A percentile compares a stretch with the other conserved stretches of the same genome.
Evolutionary conservation across 2,888 invertebrate genomes (phyloP).

Genomic region (Idaea aversata): DNA sequence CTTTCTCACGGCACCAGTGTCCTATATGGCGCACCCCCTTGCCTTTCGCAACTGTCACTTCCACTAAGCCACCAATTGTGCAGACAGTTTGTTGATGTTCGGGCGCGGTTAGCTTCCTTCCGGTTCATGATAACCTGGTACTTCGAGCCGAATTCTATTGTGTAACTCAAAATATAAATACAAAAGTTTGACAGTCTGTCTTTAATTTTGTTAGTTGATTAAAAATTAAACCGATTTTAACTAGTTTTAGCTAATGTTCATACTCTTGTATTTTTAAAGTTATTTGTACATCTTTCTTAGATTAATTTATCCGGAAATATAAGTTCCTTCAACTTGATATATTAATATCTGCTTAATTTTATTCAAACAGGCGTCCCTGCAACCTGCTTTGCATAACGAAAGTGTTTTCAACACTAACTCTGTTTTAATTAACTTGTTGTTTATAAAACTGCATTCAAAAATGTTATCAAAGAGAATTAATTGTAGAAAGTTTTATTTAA

Average conservation of each 20-base stretch:
- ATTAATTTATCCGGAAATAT: neutral
- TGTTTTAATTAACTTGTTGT: neutral
- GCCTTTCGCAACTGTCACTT: constrained; percentile 42
- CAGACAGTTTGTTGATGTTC: constrained; percentile 27
- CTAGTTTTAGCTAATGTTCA: no score
- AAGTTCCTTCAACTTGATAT: neutral
- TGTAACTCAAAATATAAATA: neutral
- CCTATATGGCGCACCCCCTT: constrained; percentile 39
- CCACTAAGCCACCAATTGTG: constrained; percentile 31
- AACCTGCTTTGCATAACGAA: neutral
- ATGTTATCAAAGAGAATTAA: neutral
- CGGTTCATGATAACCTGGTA: constrained; percentile 26
- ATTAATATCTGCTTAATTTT: neutral
- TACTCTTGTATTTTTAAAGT: no score
- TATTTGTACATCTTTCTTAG: no score
- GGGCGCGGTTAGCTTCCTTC: constrained; percentile 39
- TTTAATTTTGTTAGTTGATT: neutral
- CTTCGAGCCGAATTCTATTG: constrained; percentile 12
- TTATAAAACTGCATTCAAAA: neutral
- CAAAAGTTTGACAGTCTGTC: neutral
- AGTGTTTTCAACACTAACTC: neutral
- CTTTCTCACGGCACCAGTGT: constrained; percentile 37
- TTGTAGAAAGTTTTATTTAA: neutral
- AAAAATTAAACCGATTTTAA: neutral
- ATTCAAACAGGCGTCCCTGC: neutral